phyloP scores from a whole-genome alignment of 2,888 invertebrate genomes.

The Arenicola marina region DNA sequence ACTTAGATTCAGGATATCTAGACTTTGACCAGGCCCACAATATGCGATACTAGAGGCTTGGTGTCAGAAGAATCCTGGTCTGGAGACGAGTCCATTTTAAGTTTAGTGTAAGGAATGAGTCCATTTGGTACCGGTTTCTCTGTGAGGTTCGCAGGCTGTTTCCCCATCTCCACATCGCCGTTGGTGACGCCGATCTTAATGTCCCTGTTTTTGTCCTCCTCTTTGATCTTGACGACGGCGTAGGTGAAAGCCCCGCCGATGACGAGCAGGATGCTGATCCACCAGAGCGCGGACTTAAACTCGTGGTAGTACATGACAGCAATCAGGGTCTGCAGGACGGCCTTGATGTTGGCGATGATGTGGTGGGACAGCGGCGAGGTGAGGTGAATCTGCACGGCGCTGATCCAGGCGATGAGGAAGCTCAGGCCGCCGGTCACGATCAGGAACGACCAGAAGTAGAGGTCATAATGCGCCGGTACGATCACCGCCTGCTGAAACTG shows the following conservation, averaged over 20 bases:
- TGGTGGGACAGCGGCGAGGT: constrained; percentile 60
- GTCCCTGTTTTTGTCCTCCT: too few species aligned
- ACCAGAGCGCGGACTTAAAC: constrained; percentile 53
- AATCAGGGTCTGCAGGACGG: constrained; percentile 57
- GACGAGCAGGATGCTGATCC: constrained; percentile 55
- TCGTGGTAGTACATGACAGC: constrained; percentile 54
- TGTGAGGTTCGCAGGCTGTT: too few species aligned
- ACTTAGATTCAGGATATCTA: too few species aligned
- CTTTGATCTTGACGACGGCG: constrained; percentile 37
- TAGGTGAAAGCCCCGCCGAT: constrained; percentile 54
- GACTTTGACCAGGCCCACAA: too few species aligned
- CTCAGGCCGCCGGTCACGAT: constrained; percentile 50
- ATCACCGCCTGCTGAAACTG: constrained; percentile 41
- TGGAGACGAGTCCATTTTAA: too few species aligned
- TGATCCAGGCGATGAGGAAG: constrained; percentile 53
- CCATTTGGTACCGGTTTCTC: too few species aligned
- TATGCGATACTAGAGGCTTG: too few species aligned
- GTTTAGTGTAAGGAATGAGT: too few species aligned
- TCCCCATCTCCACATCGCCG: too few species aligned
- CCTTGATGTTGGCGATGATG: constrained; percentile 58
- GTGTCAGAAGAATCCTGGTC: too few species aligned
- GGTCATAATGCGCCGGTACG: constrained; percentile 1
- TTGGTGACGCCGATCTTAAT: too few species aligned
- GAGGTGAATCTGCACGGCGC: constrained; percentile 56
- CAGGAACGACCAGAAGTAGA: constrained; percentile 46